Base-by-base conservation (phyloP, 1,140 invertebrate species). In the Megathymus violae region DNA sequence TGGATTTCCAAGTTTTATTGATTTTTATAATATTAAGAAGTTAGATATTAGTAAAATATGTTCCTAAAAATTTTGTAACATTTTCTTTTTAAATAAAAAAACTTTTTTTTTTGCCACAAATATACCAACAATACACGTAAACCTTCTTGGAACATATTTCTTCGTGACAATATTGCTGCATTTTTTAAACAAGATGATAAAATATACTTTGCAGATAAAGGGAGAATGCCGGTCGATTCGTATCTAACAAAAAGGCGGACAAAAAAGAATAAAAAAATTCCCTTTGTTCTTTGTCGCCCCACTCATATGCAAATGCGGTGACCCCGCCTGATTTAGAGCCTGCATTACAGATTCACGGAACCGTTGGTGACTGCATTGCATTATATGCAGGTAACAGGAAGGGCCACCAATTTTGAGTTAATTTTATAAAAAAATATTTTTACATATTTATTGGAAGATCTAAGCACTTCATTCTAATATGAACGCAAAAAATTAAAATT, bases 231-330 rank as follows among this genome's bases (percentile, higher is more conserved):
- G 69, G 70, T 67, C 73, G 81, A 88, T 84, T 71, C 74, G 74
- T 79, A 82, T 82, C 82, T 69, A 75, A 58, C 38, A 27, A 43
- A 52, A 54, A 54, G 51, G 36, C 43, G 51, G 38, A 43, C 17
- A 11, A 76, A 74, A 70, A 77, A 59, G 74, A 76, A 76, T 77
- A 70, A 69, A 75, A 59, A 68, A 73, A 77, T 51, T 58, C 62
- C 81, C 83, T 88, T 89, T 89, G 87, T 89, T 89, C 84, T 83
- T 88, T 82, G 81, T 85, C 85, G 82, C 82, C 75, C 78, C 72
- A 81, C 69, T 82, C 78, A 74, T 78, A 89, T 89, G 87, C 82
- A 89, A 89, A 89, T 89, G 76, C 62, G 67, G 66, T 63, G 65
- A 72, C 68, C 76, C 67, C 66, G 67, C 41, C 67, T 87, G 85